phyloP scores from a whole-genome alignment of 1,140 invertebrate genomes.

The Drosophila saltans region DNA sequence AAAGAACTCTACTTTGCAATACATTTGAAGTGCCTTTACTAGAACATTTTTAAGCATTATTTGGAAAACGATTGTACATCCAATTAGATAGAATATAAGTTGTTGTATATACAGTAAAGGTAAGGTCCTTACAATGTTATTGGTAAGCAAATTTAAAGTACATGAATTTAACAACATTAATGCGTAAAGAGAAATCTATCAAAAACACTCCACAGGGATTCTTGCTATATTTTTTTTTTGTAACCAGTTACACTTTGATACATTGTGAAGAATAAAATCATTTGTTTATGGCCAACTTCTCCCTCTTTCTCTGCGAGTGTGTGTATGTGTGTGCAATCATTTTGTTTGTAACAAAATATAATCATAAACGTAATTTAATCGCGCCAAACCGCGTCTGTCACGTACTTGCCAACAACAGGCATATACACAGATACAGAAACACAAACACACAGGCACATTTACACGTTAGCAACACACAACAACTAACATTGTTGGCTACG shows the following conservation, averaged over 20 bases:
- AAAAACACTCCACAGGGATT: constrained; percentile 53
- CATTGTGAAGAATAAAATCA: constrained; percentile 55
- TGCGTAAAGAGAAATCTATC: constrained; percentile 47
- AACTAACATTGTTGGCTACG: constrained; percentile 60
- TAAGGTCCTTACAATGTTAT: no score
- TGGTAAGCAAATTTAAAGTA: no score
- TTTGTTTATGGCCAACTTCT: constrained; percentile 37
- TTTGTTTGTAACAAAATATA: constrained; percentile 78
- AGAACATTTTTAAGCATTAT: background rate
- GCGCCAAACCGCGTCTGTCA: constrained; percentile 77
- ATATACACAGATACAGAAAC: constrained; percentile 39
- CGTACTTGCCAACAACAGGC: constrained; percentile 67
- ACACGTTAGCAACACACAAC: constrained; percentile 15
- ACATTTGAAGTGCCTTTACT: background rate
- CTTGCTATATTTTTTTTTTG: constrained; percentile 59
- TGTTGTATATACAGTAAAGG: constrained; percentile 25
- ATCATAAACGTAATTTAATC: constrained; percentile 82
- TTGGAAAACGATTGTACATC: constrained; percentile 34
- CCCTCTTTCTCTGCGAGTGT: constrained; percentile 8
- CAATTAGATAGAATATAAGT: constrained; percentile 17
- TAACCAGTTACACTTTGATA: constrained; percentile 80
- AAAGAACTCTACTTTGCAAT: background rate
- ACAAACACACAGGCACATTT: constrained; percentile 25
- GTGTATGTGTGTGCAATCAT: constrained; percentile 34
- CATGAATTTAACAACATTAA: no score